Evolutionary conservation across 2,797 vertebrate genomes (phyloP), one percentile per base, ranked within the genome.

Genomic region (Hippoglossus hippoglossus): DNA sequence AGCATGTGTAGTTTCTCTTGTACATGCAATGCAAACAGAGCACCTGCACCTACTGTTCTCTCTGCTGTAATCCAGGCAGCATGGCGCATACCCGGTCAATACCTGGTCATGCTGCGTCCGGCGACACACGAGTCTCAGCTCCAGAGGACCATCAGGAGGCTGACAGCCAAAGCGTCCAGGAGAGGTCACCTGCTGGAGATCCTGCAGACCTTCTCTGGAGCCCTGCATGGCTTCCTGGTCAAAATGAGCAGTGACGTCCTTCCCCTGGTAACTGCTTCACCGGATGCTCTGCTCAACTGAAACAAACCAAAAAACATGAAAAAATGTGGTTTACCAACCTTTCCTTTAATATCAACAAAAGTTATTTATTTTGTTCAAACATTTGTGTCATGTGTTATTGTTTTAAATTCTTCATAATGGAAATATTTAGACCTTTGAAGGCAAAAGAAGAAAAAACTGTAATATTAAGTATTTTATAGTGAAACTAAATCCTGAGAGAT

Each of bases 1-100:
- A 49, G 47, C 9, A n/a, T 10, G 6, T 28, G 28, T 28, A 28
- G 28, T 28, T 6, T 28, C 1, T 28, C 28, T 28, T 28, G 34
- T 36, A 36, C 34, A 36, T 3, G 10, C 34, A 36, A 12, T 36
- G 11, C 34, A 34, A 34, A 19, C 11, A 8, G 36, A 41, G 39
- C 65, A 84, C 36, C 53, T 77, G 51, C 31, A 47, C n/a, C 16
- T 1, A 8, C 11, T 59, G 34, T 47, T 47, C 8, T 50, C 46
- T 81, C 28, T 34, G 13, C n/a, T 72, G 41, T 52, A 3, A 51
- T 61, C 15, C 92, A 98, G 97, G 94, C 81, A 0, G 65, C 91
- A 0, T 97, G 97, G 97, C 91, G 95, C 63, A 67, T 96, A 67
- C 94, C 95, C 0, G 95, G 95, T 18, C 94, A 94, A 68, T 97